Evolutionary conservation across 1,140 invertebrate species (phyloP).

Genomic region (Trissolcus basalis): DNA sequence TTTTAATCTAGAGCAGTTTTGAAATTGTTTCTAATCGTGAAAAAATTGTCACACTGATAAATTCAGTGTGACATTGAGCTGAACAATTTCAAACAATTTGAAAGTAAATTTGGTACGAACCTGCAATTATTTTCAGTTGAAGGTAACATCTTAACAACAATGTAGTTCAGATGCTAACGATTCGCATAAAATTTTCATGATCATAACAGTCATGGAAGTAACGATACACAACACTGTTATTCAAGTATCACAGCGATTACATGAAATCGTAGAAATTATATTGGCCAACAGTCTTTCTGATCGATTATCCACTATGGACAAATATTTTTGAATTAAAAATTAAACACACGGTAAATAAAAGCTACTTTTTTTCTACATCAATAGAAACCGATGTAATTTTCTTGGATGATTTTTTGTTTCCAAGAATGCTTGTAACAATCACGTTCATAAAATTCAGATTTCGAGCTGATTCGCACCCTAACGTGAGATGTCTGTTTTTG

Average conservation of each 20-base stretch:
- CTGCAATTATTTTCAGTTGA: slow-evolving; percentile 21
- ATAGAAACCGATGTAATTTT: no score
- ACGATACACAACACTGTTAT: slow-evolving; percentile 41
- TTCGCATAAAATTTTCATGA: slow-evolving; percentile 44
- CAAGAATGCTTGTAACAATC: no score
- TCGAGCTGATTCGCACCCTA: no score
- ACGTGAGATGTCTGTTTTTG: no score
- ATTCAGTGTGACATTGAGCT: background rate
- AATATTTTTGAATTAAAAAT: background rate
- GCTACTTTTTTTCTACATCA: no score
- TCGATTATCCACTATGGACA: slow-evolving; percentile 5
- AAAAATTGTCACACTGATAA: no score
- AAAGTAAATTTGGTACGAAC: slow-evolving; percentile 21
- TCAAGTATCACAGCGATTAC: slow-evolving; percentile 46
- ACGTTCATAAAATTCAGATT: no score
- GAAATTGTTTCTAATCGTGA: no score
- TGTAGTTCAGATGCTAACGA: slow-evolving; percentile 44
- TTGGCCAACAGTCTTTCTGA: slow-evolving; percentile 26
- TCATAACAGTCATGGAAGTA: slow-evolving; percentile 40
- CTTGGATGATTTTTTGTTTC: no score
- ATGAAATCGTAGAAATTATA: slow-evolving; percentile 43
- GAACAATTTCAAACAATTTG: background rate
- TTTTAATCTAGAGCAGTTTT: no score
- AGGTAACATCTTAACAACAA: slow-evolving; percentile 51
- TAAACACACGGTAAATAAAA: no score